Evolutionary conservation across 2,888 invertebrate genomes (phyloP).

Genomic region (Drosophila mimetica): DNA sequence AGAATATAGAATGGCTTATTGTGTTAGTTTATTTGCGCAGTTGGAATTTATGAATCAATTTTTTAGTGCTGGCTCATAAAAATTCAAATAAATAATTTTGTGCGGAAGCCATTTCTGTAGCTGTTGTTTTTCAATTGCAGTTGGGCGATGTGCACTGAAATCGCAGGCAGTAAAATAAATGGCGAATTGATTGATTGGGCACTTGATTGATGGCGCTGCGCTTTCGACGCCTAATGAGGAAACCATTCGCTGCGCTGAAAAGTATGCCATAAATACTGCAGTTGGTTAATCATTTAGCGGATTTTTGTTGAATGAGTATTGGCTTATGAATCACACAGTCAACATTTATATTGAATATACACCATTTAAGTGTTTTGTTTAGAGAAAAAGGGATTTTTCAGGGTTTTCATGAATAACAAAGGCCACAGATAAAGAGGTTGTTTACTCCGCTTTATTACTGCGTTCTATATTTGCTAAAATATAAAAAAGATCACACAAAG

Average conservation of each 20-base stretch:
- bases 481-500: too few relatives aligned
- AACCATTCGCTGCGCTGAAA: constrained; percentile 26
- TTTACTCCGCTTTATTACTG: neutral
- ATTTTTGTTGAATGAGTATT: neutral
- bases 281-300: constrained; percentile 11
- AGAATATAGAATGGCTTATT: constrained; percentile 16
- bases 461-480: too few relatives aligned
- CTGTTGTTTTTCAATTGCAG: constrained; percentile 20
- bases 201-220: constrained; percentile 53
- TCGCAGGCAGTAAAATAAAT: constrained; percentile 47
- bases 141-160: constrained; percentile 42
- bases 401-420: neutral
- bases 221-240: constrained; percentile 42
- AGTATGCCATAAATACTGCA: constrained; percentile 24
- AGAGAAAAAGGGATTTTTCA: accelerated
- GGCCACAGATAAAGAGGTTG: too few relatives aligned
- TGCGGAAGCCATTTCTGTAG: constrained; percentile 13
- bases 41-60: constrained; percentile 46
- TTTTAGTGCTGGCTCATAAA: constrained; percentile 35
- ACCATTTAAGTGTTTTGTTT: neutral
- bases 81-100: constrained; percentile 33
- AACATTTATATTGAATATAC: too few relatives aligned
- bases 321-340: neutral
- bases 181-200: constrained; percentile 55
- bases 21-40: constrained; percentile 37